Percentiles rank a stretch among this genome's conserved stretches.
These are phyloP conservation scores for Cephalopachus bancanus DNA, from an alignment of 2,797 vertebrate species.

Conservation along the genomic window DNA sequence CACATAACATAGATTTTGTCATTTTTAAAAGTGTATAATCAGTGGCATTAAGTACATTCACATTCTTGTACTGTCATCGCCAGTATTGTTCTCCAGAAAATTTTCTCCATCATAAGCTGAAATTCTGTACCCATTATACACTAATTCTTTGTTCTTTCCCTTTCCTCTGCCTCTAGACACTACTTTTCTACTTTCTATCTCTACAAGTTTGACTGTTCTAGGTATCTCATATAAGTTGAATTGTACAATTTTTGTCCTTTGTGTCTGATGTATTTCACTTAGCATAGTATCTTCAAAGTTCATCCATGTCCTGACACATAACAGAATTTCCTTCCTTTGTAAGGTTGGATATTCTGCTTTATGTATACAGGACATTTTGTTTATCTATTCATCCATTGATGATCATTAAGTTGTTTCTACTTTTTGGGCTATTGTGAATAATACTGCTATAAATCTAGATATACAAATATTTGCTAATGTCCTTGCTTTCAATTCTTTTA, in stretches of 20 bases:
- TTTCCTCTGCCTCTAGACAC: neutral
- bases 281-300: neutral
- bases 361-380: neutral
- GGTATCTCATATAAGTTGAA: neutral
- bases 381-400: neutral
- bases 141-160: rapidly evolving
- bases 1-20: neutral
- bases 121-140: neutral
- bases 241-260: neutral
- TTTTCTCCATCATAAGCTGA: neutral
- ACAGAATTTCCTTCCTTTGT: neutral
- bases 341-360: neutral
- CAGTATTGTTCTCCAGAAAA: neutral
- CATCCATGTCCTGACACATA: neutral
- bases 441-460: neutral
- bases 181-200: neutral
- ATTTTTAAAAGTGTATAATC: neutral
- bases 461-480: neutral
- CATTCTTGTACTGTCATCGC: neutral
- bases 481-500: neutral
- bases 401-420: neutral
- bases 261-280: too few species aligned
- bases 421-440: neutral
- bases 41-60: neutral
- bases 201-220: neutral